Base-by-base conservation (phyloP, 2,797 vertebrate genomes). In the Sciaenops ocellatus region DNA sequence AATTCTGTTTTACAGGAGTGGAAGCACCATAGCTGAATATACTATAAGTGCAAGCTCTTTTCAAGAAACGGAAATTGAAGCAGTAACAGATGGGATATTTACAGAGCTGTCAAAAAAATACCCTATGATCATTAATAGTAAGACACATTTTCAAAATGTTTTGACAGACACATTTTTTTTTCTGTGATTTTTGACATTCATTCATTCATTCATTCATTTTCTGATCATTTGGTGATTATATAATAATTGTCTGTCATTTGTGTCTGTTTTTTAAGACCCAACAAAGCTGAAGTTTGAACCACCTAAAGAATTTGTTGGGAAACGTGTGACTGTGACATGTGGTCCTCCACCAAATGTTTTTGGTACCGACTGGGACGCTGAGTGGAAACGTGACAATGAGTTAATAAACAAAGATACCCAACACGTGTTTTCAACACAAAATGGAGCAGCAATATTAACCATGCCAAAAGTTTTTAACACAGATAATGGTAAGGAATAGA, bases 11-110 rank as follows among this genome's bases (percentile, higher is more conserved):
- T 50, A 65, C 87, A 97, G 97, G 75, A 55, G 51, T 0, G 97
- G 97, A 72, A 97, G 96, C 76, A 90, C 96, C 73, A 34, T 92
- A 18, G 94, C 91, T 60, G 41, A 62, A 0, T 96, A 92, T 3
- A 47, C 54, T 57, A 15, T 97, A 64, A 68, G 0, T 18, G 80
- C 92, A 38, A 63, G 30, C 46, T 6, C 78, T 54, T 69, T 84
- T 18, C 47, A 16, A 1, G 44, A 72, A 0, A 0, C 1, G 0
- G 85, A 83, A 42, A 47, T 96, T 50, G 4, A 3, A 2, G 26
- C 0, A 26, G 79, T 94, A 26, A 81, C 91, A 46, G 10, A 1
- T 17, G 52, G 75, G 1, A 64, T 96, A 17, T 26, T 79, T 0
- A 51, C 48, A 2, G 42, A 82, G 5, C 26, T 94, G 54, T 56